A percentile compares a stretch with the other conserved stretches of the same genome.
Evolutionary conservation across 2,113 vertebrate species (phyloP).

Genomic region (Thomomys bottae): DNA sequence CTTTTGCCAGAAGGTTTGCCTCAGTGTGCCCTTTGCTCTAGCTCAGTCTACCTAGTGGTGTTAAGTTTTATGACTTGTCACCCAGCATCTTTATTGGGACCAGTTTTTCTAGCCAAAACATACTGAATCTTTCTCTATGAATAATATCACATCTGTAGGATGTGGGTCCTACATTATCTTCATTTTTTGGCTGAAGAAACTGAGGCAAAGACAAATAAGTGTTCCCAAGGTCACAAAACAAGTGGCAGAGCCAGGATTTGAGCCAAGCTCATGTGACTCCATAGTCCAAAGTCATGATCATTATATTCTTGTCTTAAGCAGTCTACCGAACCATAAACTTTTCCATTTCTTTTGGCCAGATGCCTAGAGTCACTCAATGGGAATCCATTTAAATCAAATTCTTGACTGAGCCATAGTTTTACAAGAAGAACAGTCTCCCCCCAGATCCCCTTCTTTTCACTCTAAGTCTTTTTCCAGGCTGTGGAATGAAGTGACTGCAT

Average conservation of each 20-base stretch:
- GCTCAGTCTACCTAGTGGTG: background rate
- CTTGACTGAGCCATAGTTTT: slow-evolving; percentile 9
- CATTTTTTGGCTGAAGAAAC: slow-evolving; percentile 14
- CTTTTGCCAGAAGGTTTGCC: background rate
- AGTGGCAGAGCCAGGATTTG: slow-evolving; percentile 35
- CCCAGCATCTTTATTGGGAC: background rate
- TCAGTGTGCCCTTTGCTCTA: background rate
- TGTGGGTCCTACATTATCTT: background rate
- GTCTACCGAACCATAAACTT: background rate
- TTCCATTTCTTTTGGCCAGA: slow-evolving; percentile 58
- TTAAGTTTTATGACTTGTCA: background rate
- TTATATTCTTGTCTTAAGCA: background rate
- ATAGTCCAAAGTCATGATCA: background rate
- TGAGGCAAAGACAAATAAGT: slow-evolving; percentile 28
- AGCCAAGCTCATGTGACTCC: background rate
- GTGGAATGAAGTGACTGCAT: background rate
- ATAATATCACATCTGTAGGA: background rate
- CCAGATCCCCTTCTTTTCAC: background rate
- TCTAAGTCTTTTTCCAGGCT: background rate
- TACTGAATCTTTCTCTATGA: background rate
- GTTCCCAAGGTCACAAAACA: background rate
- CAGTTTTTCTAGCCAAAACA: background rate
- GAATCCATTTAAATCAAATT: slow-evolving; percentile 25
- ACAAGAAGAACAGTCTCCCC: background rate
- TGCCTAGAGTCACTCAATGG: background rate